Conservation (phyloP, 2,797 vertebrate genomes). For the Sorex maritimensis region DNA sequence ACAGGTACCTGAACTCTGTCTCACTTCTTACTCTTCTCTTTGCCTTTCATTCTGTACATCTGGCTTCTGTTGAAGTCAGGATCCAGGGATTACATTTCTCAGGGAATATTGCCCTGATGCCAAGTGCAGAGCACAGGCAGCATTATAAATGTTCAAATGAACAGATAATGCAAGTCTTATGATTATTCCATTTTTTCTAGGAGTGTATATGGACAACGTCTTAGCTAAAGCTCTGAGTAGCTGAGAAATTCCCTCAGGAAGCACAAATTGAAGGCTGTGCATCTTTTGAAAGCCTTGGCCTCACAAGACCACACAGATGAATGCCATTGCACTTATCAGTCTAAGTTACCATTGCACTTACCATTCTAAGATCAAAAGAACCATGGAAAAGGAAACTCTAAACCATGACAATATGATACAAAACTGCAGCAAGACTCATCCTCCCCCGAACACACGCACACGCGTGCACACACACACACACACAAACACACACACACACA, state of each 20-base stretch:
- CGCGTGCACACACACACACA: background rate
- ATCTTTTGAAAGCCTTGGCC: slow-evolving; percentile 40
- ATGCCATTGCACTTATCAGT: background rate
- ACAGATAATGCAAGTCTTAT: background rate
- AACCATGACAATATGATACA: background rate
- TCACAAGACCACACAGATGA: background rate
- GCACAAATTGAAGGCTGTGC: background rate
- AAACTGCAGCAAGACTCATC: background rate
- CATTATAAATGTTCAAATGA: background rate
- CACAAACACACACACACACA: background rate
- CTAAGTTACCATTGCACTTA: background rate
- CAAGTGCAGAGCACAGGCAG: background rate
- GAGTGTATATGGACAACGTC: background rate
- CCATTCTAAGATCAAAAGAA: background rate
- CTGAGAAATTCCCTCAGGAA: slow-evolving; percentile 39
- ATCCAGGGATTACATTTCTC: background rate
- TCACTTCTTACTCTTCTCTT: background rate
- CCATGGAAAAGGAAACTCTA: background rate
- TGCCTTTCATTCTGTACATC: background rate
- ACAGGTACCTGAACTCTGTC: background rate
- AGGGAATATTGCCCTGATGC: background rate
- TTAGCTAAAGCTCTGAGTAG: slow-evolving; percentile 20
- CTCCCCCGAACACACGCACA: background rate
- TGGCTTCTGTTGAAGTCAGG: slow-evolving; percentile 21
- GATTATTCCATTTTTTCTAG: slow-evolving; percentile 20